Conservation (phyloP, 2,888 invertebrate genomes). For the Monochamus alternatus region DNA sequence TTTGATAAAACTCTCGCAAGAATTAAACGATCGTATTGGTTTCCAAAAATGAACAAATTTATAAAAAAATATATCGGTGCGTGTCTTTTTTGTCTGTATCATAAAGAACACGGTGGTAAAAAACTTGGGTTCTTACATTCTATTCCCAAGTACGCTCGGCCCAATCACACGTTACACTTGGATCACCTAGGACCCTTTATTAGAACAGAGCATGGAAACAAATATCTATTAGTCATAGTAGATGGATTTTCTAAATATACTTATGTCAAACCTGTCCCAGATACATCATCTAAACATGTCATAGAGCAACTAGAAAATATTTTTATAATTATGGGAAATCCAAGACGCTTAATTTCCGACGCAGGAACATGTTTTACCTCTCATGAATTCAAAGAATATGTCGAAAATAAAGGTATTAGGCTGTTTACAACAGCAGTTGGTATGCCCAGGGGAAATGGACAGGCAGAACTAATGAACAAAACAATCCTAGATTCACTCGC, state of each 20-base stretch:
- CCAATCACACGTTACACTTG: not conserved
- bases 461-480: constrained; percentile 56
- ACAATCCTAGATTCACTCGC: constrained; percentile 51
- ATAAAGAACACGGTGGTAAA: constrained; percentile 8
- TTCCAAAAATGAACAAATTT: not conserved
- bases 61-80: not conserved
- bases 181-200: not conserved
- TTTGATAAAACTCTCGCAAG: constrained; percentile 1
- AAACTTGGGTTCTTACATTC: not conserved
- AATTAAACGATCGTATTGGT: not conserved
- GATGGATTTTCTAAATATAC: not conserved
- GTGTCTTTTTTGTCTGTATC: not conserved
- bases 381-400: constrained; percentile 59
- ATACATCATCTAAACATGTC: constrained; percentile 58
- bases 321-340: constrained; percentile 57
- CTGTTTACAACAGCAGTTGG: constrained; percentile 52
- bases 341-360: constrained; percentile 63
- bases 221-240: constrained; percentile 3
- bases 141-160: constrained; percentile 4
- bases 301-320: constrained; percentile 58
- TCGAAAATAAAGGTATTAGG: constrained; percentile 56
- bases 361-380: constrained; percentile 65
- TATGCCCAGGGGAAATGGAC: constrained; percentile 62
- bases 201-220: not conserved
- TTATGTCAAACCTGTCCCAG: constrained; percentile 23